A percentile compares a stretch with the other conserved stretches of the same genome.
Conservation (phyloP, 1,140 invertebrate species). For the Diabrotica virgifera region DNA sequence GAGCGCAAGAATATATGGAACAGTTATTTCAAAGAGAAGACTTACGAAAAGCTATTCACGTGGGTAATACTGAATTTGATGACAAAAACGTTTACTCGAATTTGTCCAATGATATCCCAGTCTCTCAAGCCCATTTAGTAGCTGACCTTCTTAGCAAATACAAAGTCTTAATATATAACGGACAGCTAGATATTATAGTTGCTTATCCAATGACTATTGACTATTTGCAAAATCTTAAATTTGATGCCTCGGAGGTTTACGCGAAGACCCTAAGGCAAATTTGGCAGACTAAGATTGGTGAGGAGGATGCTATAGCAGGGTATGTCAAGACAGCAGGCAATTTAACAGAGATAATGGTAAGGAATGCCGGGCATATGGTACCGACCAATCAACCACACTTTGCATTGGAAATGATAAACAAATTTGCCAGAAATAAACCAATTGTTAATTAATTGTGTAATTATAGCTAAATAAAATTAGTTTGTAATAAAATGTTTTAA, state of each 20-base stretch:
- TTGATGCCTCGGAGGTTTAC: slow-evolving; percentile 61
- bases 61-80: slow-evolving; percentile 53
- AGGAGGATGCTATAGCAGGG: slow-evolving; percentile 64
- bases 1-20: slow-evolving; percentile 48
- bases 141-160: slow-evolving; percentile 65
- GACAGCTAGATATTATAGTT: slow-evolving; percentile 81
- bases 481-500: too few species aligned
- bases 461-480: too few species aligned
- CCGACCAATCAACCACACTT: slow-evolving; percentile 73
- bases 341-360: slow-evolving; percentile 72
- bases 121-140: slow-evolving; percentile 73
- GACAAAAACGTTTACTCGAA: slow-evolving; percentile 58
- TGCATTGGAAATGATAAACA: slow-evolving; percentile 69
- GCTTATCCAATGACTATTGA: slow-evolving; percentile 73
- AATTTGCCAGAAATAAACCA: slow-evolving; percentile 59
- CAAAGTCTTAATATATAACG: slow-evolving; percentile 70
- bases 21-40: slow-evolving; percentile 57
- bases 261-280: slow-evolving; percentile 56
- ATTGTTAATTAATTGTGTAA: too few species aligned
- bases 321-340: slow-evolving; percentile 68
- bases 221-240: slow-evolving; percentile 64
- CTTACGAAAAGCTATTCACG: slow-evolving; percentile 52
- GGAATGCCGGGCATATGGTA: slow-evolving; percentile 79
- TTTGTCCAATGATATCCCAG: slow-evolving; percentile 75
- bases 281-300: slow-evolving; percentile 62